Percentiles rank a stretch among this genome's conserved stretches.
These are phyloP conservation scores for Fregetta grallaria DNA, from an alignment of 2,113 vertebrate genomes.

Conservation along the genomic window DNA sequence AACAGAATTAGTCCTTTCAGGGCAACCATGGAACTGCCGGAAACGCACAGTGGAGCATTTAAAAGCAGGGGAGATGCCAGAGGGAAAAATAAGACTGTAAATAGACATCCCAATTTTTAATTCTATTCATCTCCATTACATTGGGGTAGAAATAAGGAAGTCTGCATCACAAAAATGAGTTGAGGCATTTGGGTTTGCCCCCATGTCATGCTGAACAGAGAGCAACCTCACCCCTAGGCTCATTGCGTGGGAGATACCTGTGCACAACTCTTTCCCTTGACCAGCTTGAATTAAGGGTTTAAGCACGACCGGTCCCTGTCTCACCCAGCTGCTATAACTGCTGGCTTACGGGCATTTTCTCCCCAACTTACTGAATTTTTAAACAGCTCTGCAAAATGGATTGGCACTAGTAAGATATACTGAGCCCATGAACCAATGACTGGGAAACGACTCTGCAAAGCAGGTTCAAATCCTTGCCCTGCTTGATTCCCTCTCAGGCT, in stretches of 20 bases:
- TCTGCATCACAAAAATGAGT: not conserved
- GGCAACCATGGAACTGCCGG: not conserved
- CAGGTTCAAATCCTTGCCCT: not conserved
- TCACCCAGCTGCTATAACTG: not conserved
- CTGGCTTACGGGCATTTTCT: not conserved
- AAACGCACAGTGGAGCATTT: not conserved
- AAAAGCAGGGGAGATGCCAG: not conserved
- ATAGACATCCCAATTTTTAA: not conserved
- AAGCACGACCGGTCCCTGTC: accelerated
- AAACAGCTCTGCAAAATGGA: not conserved
- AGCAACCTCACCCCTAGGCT: not conserved
- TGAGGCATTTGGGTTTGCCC: not conserved
- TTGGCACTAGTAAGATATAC: not conserved
- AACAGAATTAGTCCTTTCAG: not conserved
- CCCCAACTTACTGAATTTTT: not conserved
- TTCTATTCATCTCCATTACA: not conserved
- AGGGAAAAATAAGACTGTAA: not conserved
- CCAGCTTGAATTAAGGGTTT: not conserved
- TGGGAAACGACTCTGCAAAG: not conserved
- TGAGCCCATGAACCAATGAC: not conserved
- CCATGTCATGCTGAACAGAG: not conserved
- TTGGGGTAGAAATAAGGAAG: not conserved
- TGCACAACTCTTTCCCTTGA: not conserved
- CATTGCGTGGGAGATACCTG: not conserved
- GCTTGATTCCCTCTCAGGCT: not conserved